phyloP scores from a whole-genome alignment of 1,140 invertebrate species.

The Nebria ingens region DNA sequence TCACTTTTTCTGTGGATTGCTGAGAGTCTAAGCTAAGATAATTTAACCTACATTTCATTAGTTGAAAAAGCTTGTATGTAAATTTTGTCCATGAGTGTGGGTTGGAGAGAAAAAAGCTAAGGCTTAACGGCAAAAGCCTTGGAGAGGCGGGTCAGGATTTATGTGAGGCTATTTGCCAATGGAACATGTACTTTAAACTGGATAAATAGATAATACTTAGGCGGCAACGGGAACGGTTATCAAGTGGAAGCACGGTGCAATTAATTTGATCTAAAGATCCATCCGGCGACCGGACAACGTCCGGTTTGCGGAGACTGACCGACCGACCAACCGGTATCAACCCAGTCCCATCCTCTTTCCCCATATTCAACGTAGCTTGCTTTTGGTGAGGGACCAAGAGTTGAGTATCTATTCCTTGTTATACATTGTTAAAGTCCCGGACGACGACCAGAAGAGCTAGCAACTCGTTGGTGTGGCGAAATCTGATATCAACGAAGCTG shows the following conservation, averaged over 20 bases:
- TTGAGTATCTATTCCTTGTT: conserved; percentile 4
- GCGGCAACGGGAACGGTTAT: background rate
- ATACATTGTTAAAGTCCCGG: conserved; percentile 5
- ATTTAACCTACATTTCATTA: too few species aligned
- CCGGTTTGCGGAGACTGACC: background rate
- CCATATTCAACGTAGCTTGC: too few species aligned
- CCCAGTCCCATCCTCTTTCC: background rate
- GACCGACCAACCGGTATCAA: background rate
- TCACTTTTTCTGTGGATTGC: too few species aligned
- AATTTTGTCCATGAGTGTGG: too few species aligned
- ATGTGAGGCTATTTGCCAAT: too few species aligned
- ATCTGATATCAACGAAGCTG: conserved; percentile 8
- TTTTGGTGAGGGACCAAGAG: too few species aligned
- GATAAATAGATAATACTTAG: background rate
- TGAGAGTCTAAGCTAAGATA: too few species aligned
- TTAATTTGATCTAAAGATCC: conserved; percentile 7
- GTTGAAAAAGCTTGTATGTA: too few species aligned
- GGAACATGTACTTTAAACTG: background rate
- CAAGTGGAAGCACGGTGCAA: conserved; percentile 5
- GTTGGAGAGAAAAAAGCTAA: too few species aligned
- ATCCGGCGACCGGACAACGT: background rate
- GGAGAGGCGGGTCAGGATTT: too few species aligned
- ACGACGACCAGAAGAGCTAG: background rate
- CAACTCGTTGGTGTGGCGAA: background rate
- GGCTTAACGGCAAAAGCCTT: too few species aligned